Evolutionary conservation across 2,888 invertebrate species (phyloP).

Genomic region (Aleiodes leptofemur): DNA sequence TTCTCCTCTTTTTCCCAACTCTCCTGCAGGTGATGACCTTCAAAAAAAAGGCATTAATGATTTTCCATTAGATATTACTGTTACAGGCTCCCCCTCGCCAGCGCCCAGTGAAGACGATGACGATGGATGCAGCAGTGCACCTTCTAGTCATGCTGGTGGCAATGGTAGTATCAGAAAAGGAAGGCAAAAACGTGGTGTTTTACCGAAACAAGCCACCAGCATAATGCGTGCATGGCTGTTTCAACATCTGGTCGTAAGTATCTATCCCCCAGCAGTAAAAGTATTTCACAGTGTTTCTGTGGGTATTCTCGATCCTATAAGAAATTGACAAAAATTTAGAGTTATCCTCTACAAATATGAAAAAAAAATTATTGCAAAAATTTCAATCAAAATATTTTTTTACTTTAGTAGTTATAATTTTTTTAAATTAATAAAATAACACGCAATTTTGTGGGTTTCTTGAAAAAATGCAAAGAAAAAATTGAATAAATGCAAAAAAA

Average conservation of each 20-base stretch:
- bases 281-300: no score
- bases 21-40: neutral
- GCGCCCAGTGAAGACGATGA: slow-evolving; percentile 76
- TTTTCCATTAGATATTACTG: slow-evolving; percentile 69
- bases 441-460: no score
- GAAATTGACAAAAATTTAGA: no score
- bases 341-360: no score
- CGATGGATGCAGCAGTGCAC: slow-evolving; percentile 72
- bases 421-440: no score
- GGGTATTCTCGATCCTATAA: no score
- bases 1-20: slow-evolving; percentile 26
- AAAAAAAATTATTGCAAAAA: no score
- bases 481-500: no score
- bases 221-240: slow-evolving; percentile 98
- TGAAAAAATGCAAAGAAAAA: no score
- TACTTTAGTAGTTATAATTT: no score
- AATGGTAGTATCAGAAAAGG: slow-evolving; percentile 75
- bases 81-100: slow-evolving; percentile 80
- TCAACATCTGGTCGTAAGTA: slow-evolving; percentile 93
- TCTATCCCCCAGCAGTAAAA: neutral
- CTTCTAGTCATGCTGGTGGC: slow-evolving; percentile 77
- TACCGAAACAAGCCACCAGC: slow-evolving; percentile 96
- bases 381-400: no score
- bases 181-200: slow-evolving; percentile 90
- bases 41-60: slow-evolving; percentile 4